Conservation (phyloP, 1,140 invertebrate genomes). For the Sinonovacula constricta region DNA sequence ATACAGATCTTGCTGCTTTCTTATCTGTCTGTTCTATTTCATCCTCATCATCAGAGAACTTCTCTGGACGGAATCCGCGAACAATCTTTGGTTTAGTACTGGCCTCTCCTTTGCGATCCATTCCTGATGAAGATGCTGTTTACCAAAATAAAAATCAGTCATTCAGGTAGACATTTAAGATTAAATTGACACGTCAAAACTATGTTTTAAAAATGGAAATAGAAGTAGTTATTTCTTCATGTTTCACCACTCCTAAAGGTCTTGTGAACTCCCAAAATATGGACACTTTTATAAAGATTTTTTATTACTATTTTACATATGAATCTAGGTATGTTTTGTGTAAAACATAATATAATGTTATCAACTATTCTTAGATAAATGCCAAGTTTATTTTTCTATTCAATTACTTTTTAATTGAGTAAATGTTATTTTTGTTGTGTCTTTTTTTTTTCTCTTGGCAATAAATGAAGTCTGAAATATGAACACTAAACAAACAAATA, state of each 20-base stretch:
- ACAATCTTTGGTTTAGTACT: slow-evolving; percentile 52
- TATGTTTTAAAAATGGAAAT: no score
- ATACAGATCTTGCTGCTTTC: slow-evolving; percentile 39
- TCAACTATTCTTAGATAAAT: no score
- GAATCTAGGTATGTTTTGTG: no score
- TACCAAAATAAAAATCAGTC: neutral
- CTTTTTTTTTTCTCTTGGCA: no score
- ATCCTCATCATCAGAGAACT: slow-evolving; percentile 14
- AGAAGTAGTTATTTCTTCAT: no score
- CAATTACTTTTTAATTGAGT: no score
- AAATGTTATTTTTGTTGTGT: no score
- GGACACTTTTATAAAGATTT: neutral
- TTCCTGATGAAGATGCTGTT: slow-evolving; percentile 43
- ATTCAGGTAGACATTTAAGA: neutral
- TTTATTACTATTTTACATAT: neutral
- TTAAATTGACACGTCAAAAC: no score
- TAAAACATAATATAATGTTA: no score
- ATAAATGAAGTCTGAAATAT: no score
- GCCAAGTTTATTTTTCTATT: no score
- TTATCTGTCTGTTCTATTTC: slow-evolving; percentile 14
- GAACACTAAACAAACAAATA: no score
- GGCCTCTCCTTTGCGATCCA: slow-evolving; percentile 53
- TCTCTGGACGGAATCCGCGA: slow-evolving; percentile 57
- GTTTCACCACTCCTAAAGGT: neutral
- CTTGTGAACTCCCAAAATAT: neutral